Percentiles rank a stretch among this genome's conserved stretches.
Evolutionary conservation across 2,113 vertebrate genomes (phyloP).

Genomic region (Rattus rattus): DNA sequence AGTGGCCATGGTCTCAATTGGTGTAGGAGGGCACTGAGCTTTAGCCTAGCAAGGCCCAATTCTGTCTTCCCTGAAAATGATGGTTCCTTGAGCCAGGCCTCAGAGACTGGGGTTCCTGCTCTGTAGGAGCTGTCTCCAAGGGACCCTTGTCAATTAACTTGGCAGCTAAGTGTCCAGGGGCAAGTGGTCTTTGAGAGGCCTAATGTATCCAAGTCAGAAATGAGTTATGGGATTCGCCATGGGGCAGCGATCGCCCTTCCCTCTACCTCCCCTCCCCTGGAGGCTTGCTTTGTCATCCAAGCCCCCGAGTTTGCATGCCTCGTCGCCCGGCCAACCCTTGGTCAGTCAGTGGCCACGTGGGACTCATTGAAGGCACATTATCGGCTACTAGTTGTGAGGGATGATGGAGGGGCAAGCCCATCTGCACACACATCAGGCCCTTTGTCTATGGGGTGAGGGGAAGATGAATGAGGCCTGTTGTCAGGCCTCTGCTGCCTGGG

Average conservation of each 20-base stretch:
- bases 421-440: slow-evolving; percentile 85
- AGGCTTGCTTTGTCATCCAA: slow-evolving; percentile 75
- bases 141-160: slow-evolving; percentile 81
- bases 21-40: not conserved
- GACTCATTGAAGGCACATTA: slow-evolving; percentile 84
- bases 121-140: slow-evolving; percentile 33
- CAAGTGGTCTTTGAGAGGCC: slow-evolving; percentile 83
- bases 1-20: not conserved
- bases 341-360: slow-evolving; percentile 79
- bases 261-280: not conserved
- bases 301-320: slow-evolving; percentile 66
- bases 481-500: slow-evolving; percentile 70
- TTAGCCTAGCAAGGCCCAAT: not conserved
- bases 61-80: not conserved
- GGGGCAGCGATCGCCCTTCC: not conserved
- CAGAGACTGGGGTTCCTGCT: not conserved
- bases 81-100: not conserved
- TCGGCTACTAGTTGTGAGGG: slow-evolving; percentile 78
- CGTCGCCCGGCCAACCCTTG: slow-evolving; percentile 69
- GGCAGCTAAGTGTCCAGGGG: slow-evolving; percentile 80
- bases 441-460: slow-evolving; percentile 82
- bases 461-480: slow-evolving; percentile 85
- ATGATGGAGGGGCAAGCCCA: slow-evolving; percentile 83
- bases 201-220: slow-evolving; percentile 82
- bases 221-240: slow-evolving; percentile 80